phyloP scores from a whole-genome alignment of 2,113 vertebrate species.

The Uropsilus gracilis region DNA sequence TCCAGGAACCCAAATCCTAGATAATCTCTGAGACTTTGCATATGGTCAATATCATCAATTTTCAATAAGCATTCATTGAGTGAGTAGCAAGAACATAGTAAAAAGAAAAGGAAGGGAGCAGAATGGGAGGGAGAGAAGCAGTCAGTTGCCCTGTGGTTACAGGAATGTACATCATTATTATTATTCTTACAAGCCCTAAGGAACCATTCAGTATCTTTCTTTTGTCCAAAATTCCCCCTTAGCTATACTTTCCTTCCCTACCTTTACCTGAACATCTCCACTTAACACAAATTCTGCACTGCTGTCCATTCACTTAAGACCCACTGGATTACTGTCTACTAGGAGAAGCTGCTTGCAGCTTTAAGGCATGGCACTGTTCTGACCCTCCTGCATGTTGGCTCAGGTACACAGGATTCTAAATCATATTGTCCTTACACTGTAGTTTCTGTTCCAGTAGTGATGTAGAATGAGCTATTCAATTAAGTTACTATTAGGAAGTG shows the following conservation, averaged over 20 bases:
- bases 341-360: not conserved
- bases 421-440: not conserved
- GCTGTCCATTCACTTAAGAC: not conserved
- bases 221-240: not conserved
- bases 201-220: not conserved
- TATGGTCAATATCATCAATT: slow-evolving; percentile 40
- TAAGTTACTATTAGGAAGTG: not conserved
- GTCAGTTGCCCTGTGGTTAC: not conserved
- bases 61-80: not conserved
- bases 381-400: not conserved
- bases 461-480: not conserved
- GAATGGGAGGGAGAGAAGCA: not conserved
- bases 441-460: not conserved
- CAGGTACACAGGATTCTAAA: not conserved
- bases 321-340: not conserved
- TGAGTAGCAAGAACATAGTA: not conserved
- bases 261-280: not conserved
- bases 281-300: not conserved
- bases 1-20: not conserved
- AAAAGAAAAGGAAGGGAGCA: no score
- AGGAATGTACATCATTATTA: not conserved
- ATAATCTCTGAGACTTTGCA: slow-evolving; percentile 33
- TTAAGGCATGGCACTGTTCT: not conserved
- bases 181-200: not conserved
- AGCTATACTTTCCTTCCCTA: not conserved